A percentile compares a stretch with the other conserved stretches of the same genome.
Evolutionary conservation across 2,797 vertebrate genomes (phyloP).

Genomic region (Cossypha niveicapilla): DNA sequence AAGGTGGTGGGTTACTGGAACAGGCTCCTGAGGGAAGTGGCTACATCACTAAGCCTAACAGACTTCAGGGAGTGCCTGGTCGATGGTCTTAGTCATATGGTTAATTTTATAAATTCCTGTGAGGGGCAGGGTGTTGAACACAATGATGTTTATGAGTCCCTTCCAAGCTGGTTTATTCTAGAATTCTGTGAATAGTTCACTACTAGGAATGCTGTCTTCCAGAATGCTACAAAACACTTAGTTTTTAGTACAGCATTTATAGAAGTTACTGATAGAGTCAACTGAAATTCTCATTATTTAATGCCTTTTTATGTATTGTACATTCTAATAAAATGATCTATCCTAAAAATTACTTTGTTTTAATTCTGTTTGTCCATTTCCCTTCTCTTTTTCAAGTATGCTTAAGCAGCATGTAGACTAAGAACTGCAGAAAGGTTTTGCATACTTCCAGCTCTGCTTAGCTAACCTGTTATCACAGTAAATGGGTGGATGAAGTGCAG

Average conservation of each 20-base stretch:
- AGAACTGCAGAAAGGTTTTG: background rate
- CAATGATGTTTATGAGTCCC: background rate
- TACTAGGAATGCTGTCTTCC: background rate
- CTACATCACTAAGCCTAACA: background rate
- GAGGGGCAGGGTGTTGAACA: background rate
- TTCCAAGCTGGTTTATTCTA: background rate
- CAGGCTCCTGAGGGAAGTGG: background rate
- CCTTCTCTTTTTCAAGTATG: background rate
- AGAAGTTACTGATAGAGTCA: background rate
- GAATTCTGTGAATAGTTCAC: background rate
- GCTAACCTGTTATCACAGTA: background rate
- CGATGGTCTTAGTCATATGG: background rate
- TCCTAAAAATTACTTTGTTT: background rate
- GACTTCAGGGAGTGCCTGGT: background rate
- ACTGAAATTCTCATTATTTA: background rate
- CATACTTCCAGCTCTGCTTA: background rate
- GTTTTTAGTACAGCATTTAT: background rate
- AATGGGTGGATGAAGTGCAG: background rate
- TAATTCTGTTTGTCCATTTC: background rate
- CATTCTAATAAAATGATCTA: background rate
- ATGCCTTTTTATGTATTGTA: background rate
- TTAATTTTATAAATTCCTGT: background rate
- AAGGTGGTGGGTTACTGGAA: background rate
- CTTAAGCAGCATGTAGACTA: background rate
- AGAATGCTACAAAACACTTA: background rate